Conservation (phyloP, 2,797 vertebrate species). For the Neosilurus mollespiculum region DNA sequence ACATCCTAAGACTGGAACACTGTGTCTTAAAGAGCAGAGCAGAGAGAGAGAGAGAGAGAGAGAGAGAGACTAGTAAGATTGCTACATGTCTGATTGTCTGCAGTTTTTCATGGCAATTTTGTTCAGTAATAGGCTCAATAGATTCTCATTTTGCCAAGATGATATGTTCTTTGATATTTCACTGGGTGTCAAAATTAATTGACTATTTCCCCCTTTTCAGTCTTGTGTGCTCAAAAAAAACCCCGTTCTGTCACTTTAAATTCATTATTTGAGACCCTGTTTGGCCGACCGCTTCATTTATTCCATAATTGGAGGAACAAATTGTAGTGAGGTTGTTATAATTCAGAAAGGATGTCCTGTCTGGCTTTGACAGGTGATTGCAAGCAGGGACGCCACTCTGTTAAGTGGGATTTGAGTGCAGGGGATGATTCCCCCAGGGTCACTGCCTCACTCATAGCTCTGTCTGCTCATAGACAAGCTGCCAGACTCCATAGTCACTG, state of each 20-base stretch:
- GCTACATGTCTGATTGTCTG: slow-evolving; percentile 39
- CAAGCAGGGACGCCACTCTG: slow-evolving; percentile 19
- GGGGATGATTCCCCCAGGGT: slow-evolving; percentile 48
- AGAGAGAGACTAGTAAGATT: slow-evolving; percentile 26
- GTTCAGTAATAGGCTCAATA: slow-evolving; percentile 33
- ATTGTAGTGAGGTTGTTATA: slow-evolving; percentile 47
- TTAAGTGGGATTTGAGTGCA: slow-evolving; percentile 51
- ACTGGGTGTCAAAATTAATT: slow-evolving; percentile 24
- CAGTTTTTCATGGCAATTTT: slow-evolving; percentile 39
- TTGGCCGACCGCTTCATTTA: slow-evolving; percentile 49
- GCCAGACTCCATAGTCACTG: slow-evolving; percentile 37
- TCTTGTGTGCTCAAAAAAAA: slow-evolving; percentile 20
- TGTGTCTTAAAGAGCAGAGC: slow-evolving; percentile 15
- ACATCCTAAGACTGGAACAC: slow-evolving; percentile 30
- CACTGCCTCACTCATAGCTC: slow-evolving; percentile 37
- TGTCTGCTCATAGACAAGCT: slow-evolving; percentile 50
- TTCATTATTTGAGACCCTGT: slow-evolving; percentile 41
- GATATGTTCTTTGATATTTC: slow-evolving; percentile 37
- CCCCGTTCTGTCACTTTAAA: slow-evolving; percentile 22
- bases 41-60: not conserved
- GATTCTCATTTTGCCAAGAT: slow-evolving; percentile 29
- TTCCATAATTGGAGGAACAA: slow-evolving; percentile 52
- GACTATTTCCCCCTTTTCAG: not conserved
- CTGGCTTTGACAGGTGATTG: slow-evolving; percentile 52
- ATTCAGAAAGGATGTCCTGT: slow-evolving; percentile 41